Evolutionary conservation across 2,888 invertebrate genomes (phyloP), one percentile per base, ranked within the genome.

Genomic region (Noctua janthe): DNA sequence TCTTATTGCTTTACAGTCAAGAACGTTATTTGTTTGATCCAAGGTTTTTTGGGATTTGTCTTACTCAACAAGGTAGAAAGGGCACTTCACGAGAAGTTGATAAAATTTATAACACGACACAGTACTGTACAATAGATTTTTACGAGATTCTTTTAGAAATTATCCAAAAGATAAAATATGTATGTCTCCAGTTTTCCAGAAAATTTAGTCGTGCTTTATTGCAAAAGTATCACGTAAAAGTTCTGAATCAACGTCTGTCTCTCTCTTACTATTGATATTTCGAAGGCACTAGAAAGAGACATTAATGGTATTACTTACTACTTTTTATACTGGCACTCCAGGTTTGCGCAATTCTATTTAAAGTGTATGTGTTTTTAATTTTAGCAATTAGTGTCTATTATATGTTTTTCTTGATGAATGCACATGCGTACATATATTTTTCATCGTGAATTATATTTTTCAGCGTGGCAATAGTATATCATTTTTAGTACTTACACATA

Each of bases 221-320:
- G 1, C 39, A 67, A 67, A 35, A 13, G 7, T 43, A 64, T 35
- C 39, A n/a, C 15, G 1, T 59, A 59, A 67, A 35, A 35, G n/a
- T 70, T 64, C 23, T 39, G 35, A 23, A 86, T 74, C 70, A 64
- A 73, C 71, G 6, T 66, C 66, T 74, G 59, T 87, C 88, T 88
- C 88, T 79, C 71, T 89, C 76, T 74, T 13, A 23, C 76, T 49
- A 23, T 35, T 0, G 11, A 23, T 15, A 74, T 75, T 47, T 75
- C 11, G 1, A 39, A 0, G 4, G n/a, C 15, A 64, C 43, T 56
- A 82, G 82, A 88, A 80, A 80, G 78, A 82, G 88, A 89, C 43
- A 79, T 71, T 35, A 47, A 39, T 39, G 54, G 43, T 79, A 74
- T 72, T n/a, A 29, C 23, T 20, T 62, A 39, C 23, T n/a, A 10